Base-by-base conservation (phyloP, 2,113 vertebrate genomes). In the Phocoena sinus region DNA sequence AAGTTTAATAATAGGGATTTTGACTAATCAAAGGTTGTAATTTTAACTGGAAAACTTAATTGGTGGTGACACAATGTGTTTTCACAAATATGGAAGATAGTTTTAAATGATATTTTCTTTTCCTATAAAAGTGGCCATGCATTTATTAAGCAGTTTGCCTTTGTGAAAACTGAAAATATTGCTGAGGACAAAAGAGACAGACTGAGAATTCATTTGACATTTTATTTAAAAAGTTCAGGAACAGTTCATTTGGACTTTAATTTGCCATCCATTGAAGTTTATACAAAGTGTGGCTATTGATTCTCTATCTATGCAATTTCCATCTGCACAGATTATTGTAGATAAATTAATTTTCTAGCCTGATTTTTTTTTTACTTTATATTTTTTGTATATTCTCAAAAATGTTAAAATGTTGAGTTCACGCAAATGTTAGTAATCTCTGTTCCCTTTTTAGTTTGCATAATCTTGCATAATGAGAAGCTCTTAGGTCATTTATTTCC, bases 201-300 rank as follows among this genome's bases (percentile, higher is more conserved):
- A 74, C 53, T 74, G 47, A 15, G 4, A 96, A 44, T 84, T 89
- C 4, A 25, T 26, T 87, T 91, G 65, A 13, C 23, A 92, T 95
- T 97, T 98, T 95, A 85, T 95, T 91, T 96, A 89, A 36, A 94
- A 97, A 97, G 38, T 97, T 97, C 84, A 97, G 74, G 79, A 97
- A 79, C 9, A 96, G 67, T 98, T 96, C 41, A 28, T 89, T 94
- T 97, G 63, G 36, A 96, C 41, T 96, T 97, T 96, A 93, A 82
- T 94, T 90, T 96, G 89, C 88, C 38, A 77, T 92, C 38, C 20
- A 5, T n/a, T 98, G 84, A 97, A 97, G 33, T 97, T 86, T 98
- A 47, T 36, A 90, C 11, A 96, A 50, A 31, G 23, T 73, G 53
- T 88, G 8, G 62, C 15, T 77, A 91, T 44, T 98, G 80, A 96